Percentiles rank a stretch among this genome's conserved stretches.
Conservation (phyloP, 2,797 vertebrate species). For the Peromyscus attwateri region DNA sequence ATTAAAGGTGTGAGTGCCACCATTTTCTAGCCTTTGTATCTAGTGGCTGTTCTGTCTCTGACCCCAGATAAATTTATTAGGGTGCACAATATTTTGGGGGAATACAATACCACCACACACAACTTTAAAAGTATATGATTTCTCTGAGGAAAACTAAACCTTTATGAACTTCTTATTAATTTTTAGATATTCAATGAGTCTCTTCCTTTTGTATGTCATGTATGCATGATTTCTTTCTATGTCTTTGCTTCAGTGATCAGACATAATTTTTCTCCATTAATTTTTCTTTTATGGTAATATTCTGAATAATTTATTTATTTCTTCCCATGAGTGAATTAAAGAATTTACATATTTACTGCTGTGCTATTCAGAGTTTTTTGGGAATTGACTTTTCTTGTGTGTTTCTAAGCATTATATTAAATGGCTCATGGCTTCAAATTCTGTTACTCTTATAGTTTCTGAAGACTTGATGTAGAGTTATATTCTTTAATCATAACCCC, state of each 20-base stretch:
- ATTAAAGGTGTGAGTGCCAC: no score
- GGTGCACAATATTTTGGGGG: no score
- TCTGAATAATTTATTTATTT: conserved; percentile 61
- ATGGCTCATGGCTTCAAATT: conserved; percentile 49
- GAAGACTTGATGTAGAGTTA: conserved; percentile 19
- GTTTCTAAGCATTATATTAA: conserved; percentile 49
- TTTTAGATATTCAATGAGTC: conserved; percentile 34
- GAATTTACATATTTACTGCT: conserved; percentile 60
- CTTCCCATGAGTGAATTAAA: conserved; percentile 42
- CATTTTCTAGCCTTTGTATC: no score
- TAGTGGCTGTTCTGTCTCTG: no score
- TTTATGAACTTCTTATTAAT: conserved; percentile 51
- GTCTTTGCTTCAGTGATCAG: conserved; percentile 51
- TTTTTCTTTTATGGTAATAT: conserved; percentile 64
- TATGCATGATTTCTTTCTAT: conserved; percentile 58
- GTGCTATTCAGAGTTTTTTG: conserved; percentile 29
- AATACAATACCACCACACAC: not conserved
- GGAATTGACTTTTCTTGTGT: not conserved
- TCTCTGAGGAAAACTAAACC: conserved; percentile 39
- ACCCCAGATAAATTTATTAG: no score
- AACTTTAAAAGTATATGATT: conserved; percentile 48
- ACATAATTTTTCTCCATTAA: conserved; percentile 67
- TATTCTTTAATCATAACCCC: not conserved
- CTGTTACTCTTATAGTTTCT: conserved; percentile 15
- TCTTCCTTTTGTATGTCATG: conserved; percentile 35